A percentile compares a stretch with the other conserved stretches of the same genome.
Evolutionary conservation across 2,113 vertebrate genomes (phyloP).

Genomic region (Ancistrus triradiatus): DNA sequence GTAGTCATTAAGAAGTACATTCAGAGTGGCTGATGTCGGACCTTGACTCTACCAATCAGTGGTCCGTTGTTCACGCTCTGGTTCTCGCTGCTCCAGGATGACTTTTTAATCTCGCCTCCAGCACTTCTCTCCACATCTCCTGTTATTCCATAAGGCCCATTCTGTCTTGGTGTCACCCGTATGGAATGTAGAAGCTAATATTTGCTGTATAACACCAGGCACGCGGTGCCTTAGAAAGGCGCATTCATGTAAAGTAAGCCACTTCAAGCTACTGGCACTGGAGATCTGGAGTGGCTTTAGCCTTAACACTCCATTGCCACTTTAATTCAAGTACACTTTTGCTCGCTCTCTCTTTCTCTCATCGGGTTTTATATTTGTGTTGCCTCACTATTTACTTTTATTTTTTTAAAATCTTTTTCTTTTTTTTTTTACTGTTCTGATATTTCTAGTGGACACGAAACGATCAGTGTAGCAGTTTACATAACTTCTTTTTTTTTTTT

Average conservation of each 20-base stretch:
- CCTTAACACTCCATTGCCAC: not conserved
- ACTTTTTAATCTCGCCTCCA: too few species aligned
- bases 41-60: not conserved
- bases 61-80: slow-evolving; percentile 1
- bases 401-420: not conserved
- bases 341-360: not conserved
- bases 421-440: slow-evolving; percentile 9
- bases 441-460: slow-evolving; percentile 4
- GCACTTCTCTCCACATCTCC: not conserved
- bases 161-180: slow-evolving; percentile 1
- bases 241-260: too few species aligned
- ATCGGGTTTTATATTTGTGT: slow-evolving; percentile 21
- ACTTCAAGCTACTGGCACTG: not conserved
- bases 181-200: slow-evolving; percentile 40
- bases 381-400: not conserved
- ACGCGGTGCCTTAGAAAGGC: slow-evolving; percentile 35
- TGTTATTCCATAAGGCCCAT: not conserved
- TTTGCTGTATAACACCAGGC: slow-evolving; percentile 33
- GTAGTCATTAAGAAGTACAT: slow-evolving; percentile 99
- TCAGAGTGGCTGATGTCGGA: slow-evolving; percentile 84
- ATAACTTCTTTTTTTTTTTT: not conserved
- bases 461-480: slow-evolving; percentile 21
- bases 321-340: not conserved
- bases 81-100: slow-evolving; percentile 14
- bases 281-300: not conserved